phyloP scores from a whole-genome alignment of 2,888 invertebrate species.

The Epirrhoe tristata region DNA sequence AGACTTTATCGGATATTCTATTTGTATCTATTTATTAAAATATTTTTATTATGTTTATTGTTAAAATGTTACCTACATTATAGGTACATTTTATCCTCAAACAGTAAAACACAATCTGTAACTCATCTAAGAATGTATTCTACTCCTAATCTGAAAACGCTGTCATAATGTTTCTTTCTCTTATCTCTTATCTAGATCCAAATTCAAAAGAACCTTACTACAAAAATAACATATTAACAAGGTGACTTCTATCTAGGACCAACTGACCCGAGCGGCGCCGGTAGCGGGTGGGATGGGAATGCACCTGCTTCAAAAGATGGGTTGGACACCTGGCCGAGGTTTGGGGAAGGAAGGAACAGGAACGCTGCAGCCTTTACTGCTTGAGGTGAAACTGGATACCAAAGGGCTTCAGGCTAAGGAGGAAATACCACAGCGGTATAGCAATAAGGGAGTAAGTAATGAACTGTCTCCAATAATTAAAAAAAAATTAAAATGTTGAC shows the following conservation, averaged over 20 bases:
- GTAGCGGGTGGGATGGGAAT: constrained; percentile 98
- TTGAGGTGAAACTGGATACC: constrained; percentile 98
- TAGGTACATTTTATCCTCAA: too few species aligned
- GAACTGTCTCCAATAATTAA: not conserved
- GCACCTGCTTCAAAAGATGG: constrained; percentile 99
- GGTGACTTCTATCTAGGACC: constrained; percentile 88
- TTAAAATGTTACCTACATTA: too few species aligned
- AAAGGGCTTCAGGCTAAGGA: constrained; percentile 93
- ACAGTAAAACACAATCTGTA: too few species aligned
- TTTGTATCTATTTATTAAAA: too few species aligned
- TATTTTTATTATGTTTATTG: too few species aligned
- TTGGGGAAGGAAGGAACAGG: constrained; percentile 98
- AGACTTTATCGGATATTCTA: too few species aligned
- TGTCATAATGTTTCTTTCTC: too few species aligned
- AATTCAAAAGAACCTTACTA: not conserved
- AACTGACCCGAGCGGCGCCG: constrained; percentile 95
- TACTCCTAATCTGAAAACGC: too few species aligned
- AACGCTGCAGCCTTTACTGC: constrained; percentile 92
- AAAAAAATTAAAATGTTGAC: too few species aligned
- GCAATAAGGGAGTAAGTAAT: constrained; percentile 66
- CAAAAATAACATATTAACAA: constrained; percentile 16
- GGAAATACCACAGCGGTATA: constrained; percentile 81
- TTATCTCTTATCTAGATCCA: not conserved
- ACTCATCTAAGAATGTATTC: too few species aligned
- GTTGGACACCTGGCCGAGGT: constrained; percentile 98